Evolutionary conservation across 2,888 invertebrate species (phyloP), one percentile per base, ranked within the genome.

Genomic region (Drosophila meridiana): DNA sequence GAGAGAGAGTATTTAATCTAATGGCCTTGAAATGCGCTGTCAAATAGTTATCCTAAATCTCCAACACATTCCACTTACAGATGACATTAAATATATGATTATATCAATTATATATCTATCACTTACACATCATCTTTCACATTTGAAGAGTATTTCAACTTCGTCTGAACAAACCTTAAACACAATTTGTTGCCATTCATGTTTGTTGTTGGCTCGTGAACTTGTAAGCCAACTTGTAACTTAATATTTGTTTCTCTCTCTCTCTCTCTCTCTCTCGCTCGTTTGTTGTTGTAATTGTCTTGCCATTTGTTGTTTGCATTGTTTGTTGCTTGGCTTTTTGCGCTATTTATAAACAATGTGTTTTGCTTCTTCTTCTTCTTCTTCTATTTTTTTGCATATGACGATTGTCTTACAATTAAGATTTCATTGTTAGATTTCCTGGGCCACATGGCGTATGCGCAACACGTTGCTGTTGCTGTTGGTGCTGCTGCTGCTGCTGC

Each of bases 391-490:
- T 73, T 68, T 26, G 63, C 52, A 40, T 65, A 61, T 67, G 79
- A 69, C 75, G 76, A 82, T 86, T 87, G 87, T 83, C 88, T 87
- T 84, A 75, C 86, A 84, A 86, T 78, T 83, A 83, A 83, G 86
- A 79, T 87, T 86, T 81, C 77, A 86, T 87, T 87, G 84, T 87
- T 76, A 77, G 87, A 87, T 84, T 80, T 80, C 69, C 80, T 76
- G 87, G 71, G 75, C 78, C 82, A 82, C 86, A 74, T 72, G 82
- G 78, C 77, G 87, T 78, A 78, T 87, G 76, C 70, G 76, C 85
- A 80, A 76, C 55, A 64, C 68, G 56, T 73, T 61, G 63, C 14
- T 38, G 28, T n/a, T 30, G 48, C 14, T 68, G 69, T 43, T 62
- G 50, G 48, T 70, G 66, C 53, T 57, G 60, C 14, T 70, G 58